Evolutionary conservation across 2,888 invertebrate species (phyloP).

Genomic region (Scrobipalpa costella): DNA sequence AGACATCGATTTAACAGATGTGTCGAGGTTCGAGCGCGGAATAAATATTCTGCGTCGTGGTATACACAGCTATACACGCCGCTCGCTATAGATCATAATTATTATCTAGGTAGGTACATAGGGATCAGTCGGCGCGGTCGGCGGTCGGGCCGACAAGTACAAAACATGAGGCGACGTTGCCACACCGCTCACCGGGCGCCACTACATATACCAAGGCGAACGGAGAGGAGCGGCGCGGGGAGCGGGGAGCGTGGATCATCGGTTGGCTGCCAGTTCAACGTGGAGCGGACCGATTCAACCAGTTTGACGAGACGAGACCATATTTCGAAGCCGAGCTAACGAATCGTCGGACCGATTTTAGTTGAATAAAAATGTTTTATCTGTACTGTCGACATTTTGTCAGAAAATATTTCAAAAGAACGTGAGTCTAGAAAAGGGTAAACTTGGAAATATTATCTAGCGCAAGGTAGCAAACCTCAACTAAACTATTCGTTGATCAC

Average conservation of each 20-base stretch:
- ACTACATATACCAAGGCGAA: conserved; percentile 60
- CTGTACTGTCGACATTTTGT: too few species aligned
- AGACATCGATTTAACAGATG: conserved; percentile 3
- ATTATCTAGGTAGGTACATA: conserved; percentile 32
- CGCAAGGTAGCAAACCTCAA: too few species aligned
- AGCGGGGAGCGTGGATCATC: conserved; percentile 37
- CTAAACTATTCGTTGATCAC: too few species aligned
- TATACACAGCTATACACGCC: not conserved
- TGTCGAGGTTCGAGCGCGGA: not conserved
- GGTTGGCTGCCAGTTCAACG: conserved; percentile 41
- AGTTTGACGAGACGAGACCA: conserved; percentile 33
- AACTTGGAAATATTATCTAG: too few species aligned
- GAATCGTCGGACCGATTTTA: conserved; percentile 11
- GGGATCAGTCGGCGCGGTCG: conserved; percentile 33
- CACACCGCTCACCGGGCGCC: conserved; percentile 55
- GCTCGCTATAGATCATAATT: conserved; percentile 24
- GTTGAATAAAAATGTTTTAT: not conserved
- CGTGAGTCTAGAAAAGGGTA: too few species aligned
- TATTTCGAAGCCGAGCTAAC: conserved; percentile 26
- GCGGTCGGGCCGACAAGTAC: conserved; percentile 34
- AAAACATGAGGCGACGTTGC: conserved; percentile 54
- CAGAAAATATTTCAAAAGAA: too few species aligned
- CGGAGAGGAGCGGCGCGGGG: conserved; percentile 46
- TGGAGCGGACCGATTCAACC: conserved; percentile 37
- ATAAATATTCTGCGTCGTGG: conserved; percentile 23